A percentile compares a stretch with the other conserved stretches of the same genome.
These are phyloP conservation scores for Sebastes variabilis DNA, from an alignment of 2,797 vertebrate genomes.

Conservation along the genomic window DNA sequence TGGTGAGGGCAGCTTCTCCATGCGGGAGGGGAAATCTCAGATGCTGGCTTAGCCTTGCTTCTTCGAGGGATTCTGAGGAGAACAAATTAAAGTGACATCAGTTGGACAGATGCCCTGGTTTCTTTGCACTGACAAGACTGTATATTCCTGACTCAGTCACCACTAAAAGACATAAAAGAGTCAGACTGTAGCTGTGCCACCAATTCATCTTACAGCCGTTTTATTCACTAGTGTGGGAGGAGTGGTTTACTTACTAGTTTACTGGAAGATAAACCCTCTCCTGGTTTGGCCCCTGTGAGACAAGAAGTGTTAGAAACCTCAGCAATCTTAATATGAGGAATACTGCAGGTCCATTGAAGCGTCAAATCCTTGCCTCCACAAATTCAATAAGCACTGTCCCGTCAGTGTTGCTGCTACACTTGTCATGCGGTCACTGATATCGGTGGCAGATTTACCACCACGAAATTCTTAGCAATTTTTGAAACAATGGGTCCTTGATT, in stretches of 20 bases:
- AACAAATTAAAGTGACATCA: constrained; percentile 29
- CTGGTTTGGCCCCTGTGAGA: constrained; percentile 77
- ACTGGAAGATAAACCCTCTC: constrained; percentile 84
- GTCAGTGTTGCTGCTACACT: background rate
- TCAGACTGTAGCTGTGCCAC: background rate
- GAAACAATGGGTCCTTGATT: background rate
- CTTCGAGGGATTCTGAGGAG: constrained; percentile 87
- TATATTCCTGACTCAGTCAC: background rate
- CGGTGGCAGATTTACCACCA: background rate
- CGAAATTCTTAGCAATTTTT: background rate
- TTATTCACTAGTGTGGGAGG: background rate
- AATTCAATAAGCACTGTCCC: background rate
- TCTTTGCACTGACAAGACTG: background rate
- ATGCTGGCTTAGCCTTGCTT: constrained; percentile 90
- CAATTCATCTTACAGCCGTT: background rate
- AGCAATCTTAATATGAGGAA: background rate
- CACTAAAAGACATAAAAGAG: background rate
- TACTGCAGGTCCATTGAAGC: background rate
- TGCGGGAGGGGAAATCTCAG: constrained; percentile 59
- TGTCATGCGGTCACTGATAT: background rate
- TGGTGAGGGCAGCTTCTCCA: constrained; percentile 84
- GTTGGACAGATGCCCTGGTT: background rate
- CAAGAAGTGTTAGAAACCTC: constrained; percentile 29
- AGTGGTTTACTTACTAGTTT: constrained; percentile 86
- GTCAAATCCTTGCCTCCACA: background rate